These are phyloP conservation scores for Tenthredo notha DNA, from an alignment of 2,888 invertebrate species.

Conservation along the genomic window DNA sequence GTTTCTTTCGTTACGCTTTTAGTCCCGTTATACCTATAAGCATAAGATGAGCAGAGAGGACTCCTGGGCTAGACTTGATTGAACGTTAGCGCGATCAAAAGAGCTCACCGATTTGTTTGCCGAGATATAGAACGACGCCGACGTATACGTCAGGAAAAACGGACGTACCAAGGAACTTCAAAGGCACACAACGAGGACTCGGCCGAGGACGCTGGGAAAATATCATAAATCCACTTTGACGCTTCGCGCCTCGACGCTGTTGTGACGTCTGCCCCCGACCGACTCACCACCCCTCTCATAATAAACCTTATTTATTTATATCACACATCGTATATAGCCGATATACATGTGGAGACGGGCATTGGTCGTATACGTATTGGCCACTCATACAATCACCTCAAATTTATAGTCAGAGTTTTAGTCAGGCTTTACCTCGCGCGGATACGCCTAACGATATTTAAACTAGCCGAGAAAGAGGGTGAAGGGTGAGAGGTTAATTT, in stretches of 20 bases:
- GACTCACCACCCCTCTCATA: constrained; percentile 65
- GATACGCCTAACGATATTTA: background rate
- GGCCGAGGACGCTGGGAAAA: constrained; percentile 70
- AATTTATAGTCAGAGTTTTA: background rate
- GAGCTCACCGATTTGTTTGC: constrained; percentile 72
- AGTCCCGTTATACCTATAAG: constrained; percentile 10
- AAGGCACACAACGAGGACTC: constrained; percentile 52
- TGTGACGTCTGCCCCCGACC: constrained; percentile 64
- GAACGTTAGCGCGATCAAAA: constrained; percentile 64
- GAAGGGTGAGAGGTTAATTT: background rate
- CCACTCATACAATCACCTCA: background rate
- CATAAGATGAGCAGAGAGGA: background rate
- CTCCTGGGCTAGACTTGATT: constrained; percentile 37
- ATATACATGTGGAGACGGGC: background rate
- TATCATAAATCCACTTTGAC: constrained; percentile 77
- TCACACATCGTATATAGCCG: constrained; percentile 28
- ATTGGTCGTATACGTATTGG: background rate
- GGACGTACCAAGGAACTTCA: constrained; percentile 43
- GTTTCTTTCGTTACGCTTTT: background rate
- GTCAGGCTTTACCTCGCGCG: background rate
- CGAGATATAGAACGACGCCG: constrained; percentile 53
- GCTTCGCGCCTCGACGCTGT: constrained; percentile 72
- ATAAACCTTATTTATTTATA: constrained; percentile 75
- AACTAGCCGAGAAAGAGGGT: background rate
- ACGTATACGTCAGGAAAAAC: constrained; percentile 18